Percentiles rank a stretch among this genome's conserved stretches.
Conservation (phyloP, 2,888 invertebrate species). For the Rosalia funebris region DNA sequence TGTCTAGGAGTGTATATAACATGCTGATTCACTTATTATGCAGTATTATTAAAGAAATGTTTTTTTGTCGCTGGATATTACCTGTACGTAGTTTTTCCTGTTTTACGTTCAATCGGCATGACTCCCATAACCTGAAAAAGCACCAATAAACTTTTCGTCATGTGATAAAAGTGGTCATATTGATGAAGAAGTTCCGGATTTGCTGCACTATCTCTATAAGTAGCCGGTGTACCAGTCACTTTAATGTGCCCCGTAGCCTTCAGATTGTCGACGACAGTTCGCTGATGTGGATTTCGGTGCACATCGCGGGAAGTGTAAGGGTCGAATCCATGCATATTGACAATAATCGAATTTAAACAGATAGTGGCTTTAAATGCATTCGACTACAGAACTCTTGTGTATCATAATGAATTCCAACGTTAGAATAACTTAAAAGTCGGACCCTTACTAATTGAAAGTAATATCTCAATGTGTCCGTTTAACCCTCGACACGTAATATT, state of each 20-base stretch:
- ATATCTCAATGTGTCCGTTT: not conserved
- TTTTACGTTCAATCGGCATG: constrained; percentile 77
- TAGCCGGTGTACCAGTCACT: constrained; percentile 44
- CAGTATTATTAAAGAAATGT: too few relatives aligned
- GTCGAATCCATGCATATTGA: constrained; percentile 32
- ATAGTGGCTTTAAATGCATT: too few relatives aligned
- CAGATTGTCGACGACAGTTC: constrained; percentile 14
- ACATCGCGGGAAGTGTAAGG: not conserved
- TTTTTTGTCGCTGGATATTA: too few relatives aligned
- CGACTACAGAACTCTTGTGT: too few relatives aligned
- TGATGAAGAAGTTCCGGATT: constrained; percentile 70
- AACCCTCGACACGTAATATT: not conserved
- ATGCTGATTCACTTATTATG: too few relatives aligned
- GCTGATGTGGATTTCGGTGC: constrained; percentile 52
- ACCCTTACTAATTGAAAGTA: too few relatives aligned
- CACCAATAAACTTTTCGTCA: constrained; percentile 75
- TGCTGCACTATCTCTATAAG: constrained; percentile 40
- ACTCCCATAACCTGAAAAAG: constrained; percentile 81
- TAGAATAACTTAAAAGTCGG: too few relatives aligned
- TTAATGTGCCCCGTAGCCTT: constrained; percentile 41
- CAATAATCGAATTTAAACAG: too few relatives aligned
- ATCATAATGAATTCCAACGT: not conserved
- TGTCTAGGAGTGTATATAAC: too few relatives aligned
- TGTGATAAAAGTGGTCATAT: constrained; percentile 77
- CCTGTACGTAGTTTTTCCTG: constrained; percentile 58